Conservation (phyloP, 2,113 vertebrate genomes). For the Ranitomeya imitator region DNA sequence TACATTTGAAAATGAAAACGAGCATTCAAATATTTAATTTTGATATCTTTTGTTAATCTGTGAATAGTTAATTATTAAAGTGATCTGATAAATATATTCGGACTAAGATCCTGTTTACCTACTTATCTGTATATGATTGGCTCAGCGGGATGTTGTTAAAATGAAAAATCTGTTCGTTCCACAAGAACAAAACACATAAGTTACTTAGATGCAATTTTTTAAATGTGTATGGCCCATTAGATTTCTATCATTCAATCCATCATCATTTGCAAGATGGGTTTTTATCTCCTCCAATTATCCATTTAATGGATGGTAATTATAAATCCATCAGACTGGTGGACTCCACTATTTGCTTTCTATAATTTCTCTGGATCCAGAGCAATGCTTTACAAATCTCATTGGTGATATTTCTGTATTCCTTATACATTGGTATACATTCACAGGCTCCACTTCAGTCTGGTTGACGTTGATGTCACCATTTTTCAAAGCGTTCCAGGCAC, state of each 20-base stretch:
- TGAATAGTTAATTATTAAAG: not conserved
- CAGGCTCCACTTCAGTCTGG: constrained; percentile 26
- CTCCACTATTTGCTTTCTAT: constrained; percentile 9
- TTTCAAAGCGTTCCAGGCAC: constrained; percentile 9
- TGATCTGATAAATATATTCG: not conserved
- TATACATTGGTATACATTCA: constrained; percentile 11
- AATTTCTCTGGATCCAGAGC: not conserved
- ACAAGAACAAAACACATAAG: not conserved
- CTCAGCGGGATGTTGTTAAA: not conserved
- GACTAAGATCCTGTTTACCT: not conserved
- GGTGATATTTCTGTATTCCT: not conserved
- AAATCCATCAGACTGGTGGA: constrained; percentile 41
- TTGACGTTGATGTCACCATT: constrained; percentile 2
- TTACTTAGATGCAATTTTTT: not conserved
- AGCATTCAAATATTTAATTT: not conserved
- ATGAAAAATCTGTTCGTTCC: not conserved
- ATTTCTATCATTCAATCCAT: constrained; percentile 15
- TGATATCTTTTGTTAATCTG: not conserved
- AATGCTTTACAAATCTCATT: not conserved
- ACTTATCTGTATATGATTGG: not conserved
- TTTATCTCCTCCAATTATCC: constrained; percentile 11
- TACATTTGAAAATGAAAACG: no score
- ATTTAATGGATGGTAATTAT: constrained; percentile 39
- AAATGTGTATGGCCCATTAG: constrained; percentile 23
- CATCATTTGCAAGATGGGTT: constrained; percentile 32